Evolutionary conservation across 2,888 invertebrate species (phyloP), one percentile per base, ranked within the genome.

Genomic region (Noctua comes): DNA sequence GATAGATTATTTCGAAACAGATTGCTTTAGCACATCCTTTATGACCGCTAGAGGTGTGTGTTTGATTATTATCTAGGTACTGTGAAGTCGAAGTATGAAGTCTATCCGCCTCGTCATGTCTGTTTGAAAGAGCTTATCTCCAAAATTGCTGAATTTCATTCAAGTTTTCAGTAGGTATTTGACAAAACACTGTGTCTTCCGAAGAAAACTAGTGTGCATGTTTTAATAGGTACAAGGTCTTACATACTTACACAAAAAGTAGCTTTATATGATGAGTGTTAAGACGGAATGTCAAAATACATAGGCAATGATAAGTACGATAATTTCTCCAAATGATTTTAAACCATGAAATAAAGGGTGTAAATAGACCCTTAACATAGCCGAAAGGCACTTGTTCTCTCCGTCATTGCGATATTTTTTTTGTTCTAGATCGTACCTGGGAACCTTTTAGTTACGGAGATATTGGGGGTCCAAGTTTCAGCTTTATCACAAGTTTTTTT

Each of bases 1-100:
- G 65, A 64, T 62, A 40, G 18, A 64, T 65, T 54, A 72, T 80
- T 48, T 46, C 11, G 18, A 59, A 57, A 66, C 27, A 77, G 13
- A 57, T 59, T 59, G 10, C 24, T 24, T n/a, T n/a, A 27, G 36
- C 40, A 77, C 16, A 59, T 48, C 66, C 36, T 27, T 10, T 18
- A 54, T 24, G 36, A 57, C 54, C n/a, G 62, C 40, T 40, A 27
- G 40, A 62, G 27, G 59, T n/a, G 16, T n/a, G 21, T 27, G 10
- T 40, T 40, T 46, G n/a, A 59, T 59, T 59, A 16, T 59, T 59
- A 59, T 27, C 27, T 59, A n/a, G n/a, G n/a, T n/a, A 59, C 27
- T 59, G 27, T 7, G 27, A 27, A 59, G 10, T 54, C 24, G 36
- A 64, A 18, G 64, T 6, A 24, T 43, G 43, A 65, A 31, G 24